A percentile compares a stretch with the other conserved stretches of the same genome.
Conservation (phyloP, 2,888 invertebrate genomes). For the Rhyacophila evoluta region DNA sequence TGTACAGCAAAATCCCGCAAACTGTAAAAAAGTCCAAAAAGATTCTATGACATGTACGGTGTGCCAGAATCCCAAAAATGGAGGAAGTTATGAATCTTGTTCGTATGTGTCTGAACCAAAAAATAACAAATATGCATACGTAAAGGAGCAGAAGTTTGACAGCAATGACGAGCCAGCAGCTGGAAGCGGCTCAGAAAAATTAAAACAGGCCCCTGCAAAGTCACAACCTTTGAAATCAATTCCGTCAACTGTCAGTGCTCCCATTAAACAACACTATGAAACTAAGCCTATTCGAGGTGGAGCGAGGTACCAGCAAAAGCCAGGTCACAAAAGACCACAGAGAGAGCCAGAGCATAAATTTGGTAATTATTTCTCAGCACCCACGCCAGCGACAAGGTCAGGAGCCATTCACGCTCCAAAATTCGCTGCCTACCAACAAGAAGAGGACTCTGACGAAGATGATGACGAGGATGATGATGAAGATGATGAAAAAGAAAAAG, state of each 20-base stretch:
- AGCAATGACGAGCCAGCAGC: conserved; percentile 71
- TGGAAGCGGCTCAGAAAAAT: conserved; percentile 59
- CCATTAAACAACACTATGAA: conserved; percentile 16
- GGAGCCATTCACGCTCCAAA: conserved; percentile 60
- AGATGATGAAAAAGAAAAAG: conserved; percentile 38
- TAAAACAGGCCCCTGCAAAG: conserved; percentile 56
- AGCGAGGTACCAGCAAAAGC: conserved; percentile 41
- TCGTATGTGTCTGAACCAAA: conserved; percentile 81
- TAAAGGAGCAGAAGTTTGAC: conserved; percentile 74
- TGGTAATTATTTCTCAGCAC: conserved; percentile 39
- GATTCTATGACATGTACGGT: conserved; percentile 78
- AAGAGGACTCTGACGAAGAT: conserved; percentile 35
- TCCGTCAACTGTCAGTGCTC: conserved; percentile 9
- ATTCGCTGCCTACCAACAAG: conserved; percentile 56
- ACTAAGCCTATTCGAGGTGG: conserved; percentile 38
- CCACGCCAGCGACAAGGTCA: conserved; percentile 37
- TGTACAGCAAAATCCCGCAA: conserved; percentile 72
- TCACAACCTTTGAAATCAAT: conserved; percentile 29
- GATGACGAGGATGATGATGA: conserved; percentile 41
- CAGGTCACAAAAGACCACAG: not conserved
- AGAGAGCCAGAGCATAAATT: conserved; percentile 32
- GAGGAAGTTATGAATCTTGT: conserved; percentile 83
- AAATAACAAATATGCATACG: conserved; percentile 78
- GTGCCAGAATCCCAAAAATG: conserved; percentile 80
- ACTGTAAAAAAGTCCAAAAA: conserved; percentile 75